Base-by-base conservation (phyloP, 2,797 vertebrate genomes). In the Brotogeris chrysoptera region DNA sequence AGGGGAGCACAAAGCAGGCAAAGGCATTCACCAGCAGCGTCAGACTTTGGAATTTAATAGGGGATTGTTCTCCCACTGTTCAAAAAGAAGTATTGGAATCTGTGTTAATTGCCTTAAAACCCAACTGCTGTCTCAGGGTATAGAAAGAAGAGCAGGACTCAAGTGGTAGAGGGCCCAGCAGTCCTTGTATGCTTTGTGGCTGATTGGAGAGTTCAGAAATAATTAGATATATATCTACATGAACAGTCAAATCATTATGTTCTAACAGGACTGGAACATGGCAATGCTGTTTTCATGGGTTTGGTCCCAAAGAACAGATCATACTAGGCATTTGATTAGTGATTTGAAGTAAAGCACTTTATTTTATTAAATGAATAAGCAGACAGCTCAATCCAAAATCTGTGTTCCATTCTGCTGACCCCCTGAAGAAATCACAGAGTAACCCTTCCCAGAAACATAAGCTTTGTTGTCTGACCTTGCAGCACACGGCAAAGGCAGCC, bases 11-110 rank as follows among this genome's bases (percentile, higher is more conserved):
- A 60, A 82, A 92, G 78, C 13, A 52, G 73, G 44, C 39, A 64
- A 76, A 76, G 16, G 10, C 86, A 71, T 80, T 95, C 1, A 2
- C 80, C 81, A 92, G 55, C 77, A 95, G 85, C 13, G 17, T 71
- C 65, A 95, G 88, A 88, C 82, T 95, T 90, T 78, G 44, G 78
- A 74, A 84, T 69, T 80, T 90, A 93, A 86, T 69, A 94, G 85
- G 49, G 46, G 44, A 70, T 88, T 83, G 30, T 87, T 94, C 73
- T 92, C 53, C 63, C 36, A 64, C 73, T 92, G 72, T 93, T 93
- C 55, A 55, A 86, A 97, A 91, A 32, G 39, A 89, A 93, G 68
- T 96, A 32, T 95, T 93, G 74, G 53, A 93, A 89, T 93, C 68
- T 82, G 9, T 86, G 65, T 72, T 80, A 78, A 70, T 34, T 74